A percentile compares a stretch with the other conserved stretches of the same genome.
Conservation (phyloP, 2,113 vertebrate species). For the Cebidichthys violaceus region DNA sequence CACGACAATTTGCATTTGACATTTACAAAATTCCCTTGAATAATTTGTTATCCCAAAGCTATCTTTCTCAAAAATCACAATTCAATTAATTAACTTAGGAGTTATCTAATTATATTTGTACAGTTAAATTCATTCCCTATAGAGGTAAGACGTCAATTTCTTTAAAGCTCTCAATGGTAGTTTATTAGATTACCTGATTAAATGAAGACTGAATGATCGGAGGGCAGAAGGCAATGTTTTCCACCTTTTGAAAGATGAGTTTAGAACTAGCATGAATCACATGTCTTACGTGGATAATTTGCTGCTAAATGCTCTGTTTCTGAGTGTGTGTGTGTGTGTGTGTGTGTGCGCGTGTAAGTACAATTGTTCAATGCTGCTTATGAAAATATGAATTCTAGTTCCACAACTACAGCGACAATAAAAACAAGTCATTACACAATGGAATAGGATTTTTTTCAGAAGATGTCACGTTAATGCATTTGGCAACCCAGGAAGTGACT, state of each 20-base stretch:
- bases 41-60: conserved; percentile 42
- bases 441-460: background rate
- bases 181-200: conserved; percentile 78
- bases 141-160: conserved; percentile 64
- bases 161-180: conserved; percentile 46
- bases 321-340: background rate
- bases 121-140: conserved; percentile 57
- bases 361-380: background rate
- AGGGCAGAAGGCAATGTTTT: conserved; percentile 46
- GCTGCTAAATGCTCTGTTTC: background rate
- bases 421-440: background rate
- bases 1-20: conserved; percentile 51
- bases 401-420: background rate
- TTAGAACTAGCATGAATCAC: conserved; percentile 50
- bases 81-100: conserved; percentile 43
- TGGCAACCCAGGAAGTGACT: conserved; percentile 7
- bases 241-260: conserved; percentile 65
- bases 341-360: no score
- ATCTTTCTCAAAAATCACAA: conserved; percentile 37
- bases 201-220: conserved; percentile 68
- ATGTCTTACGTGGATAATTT: conserved; percentile 33
- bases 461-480: background rate
- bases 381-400: background rate
- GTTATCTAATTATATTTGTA: conserved; percentile 62
- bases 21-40: conserved; percentile 61